A percentile compares a stretch with the other conserved stretches of the same genome.
Evolutionary conservation across 2,888 invertebrate species (phyloP).

Genomic region (Laothoe populi): DNA sequence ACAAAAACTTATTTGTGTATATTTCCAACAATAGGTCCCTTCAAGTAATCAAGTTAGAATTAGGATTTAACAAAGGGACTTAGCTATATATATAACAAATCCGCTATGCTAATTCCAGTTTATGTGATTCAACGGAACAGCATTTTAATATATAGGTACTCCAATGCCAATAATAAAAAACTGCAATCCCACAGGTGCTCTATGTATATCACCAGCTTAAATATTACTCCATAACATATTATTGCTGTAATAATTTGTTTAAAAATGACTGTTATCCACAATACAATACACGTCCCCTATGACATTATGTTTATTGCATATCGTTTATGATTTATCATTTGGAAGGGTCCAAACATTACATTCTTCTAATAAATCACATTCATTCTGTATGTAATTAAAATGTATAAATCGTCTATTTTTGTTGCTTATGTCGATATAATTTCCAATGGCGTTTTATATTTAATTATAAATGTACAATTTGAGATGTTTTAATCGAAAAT

Average conservation of each 20-base stretch:
- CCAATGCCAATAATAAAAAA: too few relatives aligned
- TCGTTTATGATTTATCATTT: conserved; percentile 41
- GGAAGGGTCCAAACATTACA: conserved; percentile 42
- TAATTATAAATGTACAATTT: not conserved
- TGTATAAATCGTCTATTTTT: conserved; percentile 46
- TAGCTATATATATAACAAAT: too few relatives aligned
- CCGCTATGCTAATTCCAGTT: too few relatives aligned
- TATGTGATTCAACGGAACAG: too few relatives aligned
- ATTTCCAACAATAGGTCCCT: too few relatives aligned
- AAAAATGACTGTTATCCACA: conserved; percentile 30
- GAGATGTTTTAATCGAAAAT: not conserved
- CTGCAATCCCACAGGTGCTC: not conserved
- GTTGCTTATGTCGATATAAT: conserved; percentile 36
- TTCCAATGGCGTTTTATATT: not conserved
- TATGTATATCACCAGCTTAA: not conserved
- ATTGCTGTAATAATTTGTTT: not conserved
- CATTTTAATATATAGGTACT: too few relatives aligned
- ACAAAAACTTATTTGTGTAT: too few relatives aligned
- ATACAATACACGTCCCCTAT: conserved; percentile 46
- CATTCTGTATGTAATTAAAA: conserved; percentile 45
- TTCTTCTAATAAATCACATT: conserved; percentile 48
- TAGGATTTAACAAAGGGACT: too few relatives aligned
- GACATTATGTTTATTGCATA: conserved; percentile 44
- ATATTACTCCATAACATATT: conserved; percentile 12
- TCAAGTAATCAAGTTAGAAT: too few relatives aligned